Conservation (phyloP, 2,797 vertebrate species). For the Myotis vivesi region DNA sequence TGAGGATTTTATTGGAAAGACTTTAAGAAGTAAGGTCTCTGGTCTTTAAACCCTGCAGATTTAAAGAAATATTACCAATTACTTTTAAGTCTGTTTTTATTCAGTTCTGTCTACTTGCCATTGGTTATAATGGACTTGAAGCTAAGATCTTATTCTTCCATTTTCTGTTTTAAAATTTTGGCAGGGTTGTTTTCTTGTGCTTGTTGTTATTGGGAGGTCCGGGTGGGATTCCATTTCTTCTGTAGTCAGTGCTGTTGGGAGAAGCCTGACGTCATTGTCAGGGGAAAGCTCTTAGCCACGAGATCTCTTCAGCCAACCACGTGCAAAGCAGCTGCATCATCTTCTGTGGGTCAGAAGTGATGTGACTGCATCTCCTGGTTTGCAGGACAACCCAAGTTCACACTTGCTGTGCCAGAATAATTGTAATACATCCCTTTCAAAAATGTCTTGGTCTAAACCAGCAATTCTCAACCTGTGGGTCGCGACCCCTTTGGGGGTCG, state of each 20-base stretch:
- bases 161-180: slow-evolving; percentile 50
- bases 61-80: slow-evolving; percentile 72
- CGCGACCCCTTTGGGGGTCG: too few relatives aligned
- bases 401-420: neutral
- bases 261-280: neutral
- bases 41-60: slow-evolving; percentile 78
- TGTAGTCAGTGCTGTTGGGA: neutral
- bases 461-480: too few relatives aligned
- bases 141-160: slow-evolving; percentile 51
- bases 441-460: neutral
- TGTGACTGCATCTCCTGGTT: too few relatives aligned
- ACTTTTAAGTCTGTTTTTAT: slow-evolving; percentile 74
- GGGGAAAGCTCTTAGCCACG: neutral
- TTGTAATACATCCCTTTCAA: neutral
- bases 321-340: neutral
- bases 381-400: neutral
- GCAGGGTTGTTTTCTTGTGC: slow-evolving; percentile 69
- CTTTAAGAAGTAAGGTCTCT: slow-evolving; percentile 74
- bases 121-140: slow-evolving; percentile 60
- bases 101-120: slow-evolving; percentile 59
- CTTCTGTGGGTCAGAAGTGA: neutral
- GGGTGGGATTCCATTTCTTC: slow-evolving; percentile 1
- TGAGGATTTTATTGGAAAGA: slow-evolving; percentile 66
- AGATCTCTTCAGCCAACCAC: neutral
- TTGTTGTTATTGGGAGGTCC: slow-evolving; percentile 43